Evolutionary conservation across 2,113 vertebrate genomes (phyloP).

Genomic region (Pachypanchax playfairii): DNA sequence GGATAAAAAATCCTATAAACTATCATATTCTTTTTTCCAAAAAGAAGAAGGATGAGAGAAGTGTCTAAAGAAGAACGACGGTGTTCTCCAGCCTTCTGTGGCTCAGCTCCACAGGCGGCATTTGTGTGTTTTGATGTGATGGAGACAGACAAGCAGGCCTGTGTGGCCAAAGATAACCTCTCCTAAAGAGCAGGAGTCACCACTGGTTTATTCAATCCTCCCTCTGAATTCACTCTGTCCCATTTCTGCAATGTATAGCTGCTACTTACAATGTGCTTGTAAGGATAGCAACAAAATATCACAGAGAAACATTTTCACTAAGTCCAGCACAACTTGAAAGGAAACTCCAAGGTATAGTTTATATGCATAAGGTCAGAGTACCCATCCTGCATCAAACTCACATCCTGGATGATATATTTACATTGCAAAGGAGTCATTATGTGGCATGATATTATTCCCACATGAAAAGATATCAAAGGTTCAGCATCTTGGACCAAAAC

Average conservation of each 20-base stretch:
- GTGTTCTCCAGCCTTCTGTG: constrained; percentile 26
- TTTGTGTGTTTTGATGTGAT: constrained; percentile 64
- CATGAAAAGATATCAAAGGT: too few relatives aligned
- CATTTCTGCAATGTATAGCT: constrained; percentile 1
- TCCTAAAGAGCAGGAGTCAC: constrained; percentile 57
- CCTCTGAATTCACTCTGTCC: not conserved
- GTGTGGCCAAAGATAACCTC: constrained; percentile 63
- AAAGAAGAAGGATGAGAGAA: constrained; percentile 31
- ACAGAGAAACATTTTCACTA: not conserved
- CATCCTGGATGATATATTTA: too few relatives aligned
- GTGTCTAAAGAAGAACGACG: constrained; percentile 31
- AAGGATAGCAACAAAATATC: not conserved
- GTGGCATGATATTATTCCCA: too few relatives aligned
- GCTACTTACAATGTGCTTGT: not conserved
- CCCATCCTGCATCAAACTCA: too few relatives aligned
- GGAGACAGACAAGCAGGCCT: constrained; percentile 52
- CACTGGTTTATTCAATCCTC: constrained; percentile 13
- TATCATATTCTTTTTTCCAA: constrained; percentile 29
- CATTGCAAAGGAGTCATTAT: too few relatives aligned
- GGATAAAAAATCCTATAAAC: constrained; percentile 5
- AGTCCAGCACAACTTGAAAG: too few relatives aligned
- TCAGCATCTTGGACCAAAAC: too few relatives aligned
- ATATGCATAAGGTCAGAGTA: too few relatives aligned
- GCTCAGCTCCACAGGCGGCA: constrained; percentile 47
- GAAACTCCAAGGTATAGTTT: too few relatives aligned